Evolutionary conservation across 1,140 invertebrate genomes (phyloP), one percentile per base, ranked within the genome.

Genomic region (Saccostrea cuccullata): DNA sequence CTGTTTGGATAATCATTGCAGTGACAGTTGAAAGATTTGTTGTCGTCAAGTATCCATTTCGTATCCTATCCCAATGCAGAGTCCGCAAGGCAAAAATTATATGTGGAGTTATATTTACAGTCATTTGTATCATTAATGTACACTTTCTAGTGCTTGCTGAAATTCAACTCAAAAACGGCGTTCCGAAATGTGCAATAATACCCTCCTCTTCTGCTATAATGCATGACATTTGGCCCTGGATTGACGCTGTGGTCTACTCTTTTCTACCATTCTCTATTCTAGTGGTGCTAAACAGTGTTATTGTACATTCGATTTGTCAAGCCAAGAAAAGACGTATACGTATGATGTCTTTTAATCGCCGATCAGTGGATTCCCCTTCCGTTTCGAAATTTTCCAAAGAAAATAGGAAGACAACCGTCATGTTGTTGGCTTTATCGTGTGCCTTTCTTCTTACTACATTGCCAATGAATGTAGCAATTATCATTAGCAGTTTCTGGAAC

Each of bases 1-100:
- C 92, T n/a, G 94, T 94, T 0, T 95, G 94, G 94, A 85, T 95
- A 0, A 94, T 95, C 30, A 92, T 95, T 23, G 94, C 93, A 15
- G 94, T 95, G 8, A 95, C 94, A 1, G 87, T 94, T 1, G 94
- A 95, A 82, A 73, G 94, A 40, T 94, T 90, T 89, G 93, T 95
- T 64, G 94, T 92, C 17, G 93, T 94, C 2, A 91, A 90, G 55
- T 86, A 92, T 85, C 94, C 94, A 1, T 90, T 95, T 23, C 88
- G 91, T 85, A 94, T 93, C 3, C 90, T 55, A 20, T 77, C 84
- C n/a, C 77, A 94, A 17, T 94, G 94, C 84, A 93, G 90, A 92
- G 40, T 89, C 91, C 6, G 82, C 86, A 58, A 86, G 90, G 36
- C 93, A 93, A 4, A 90, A 90, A 85, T 89, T 87, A 11, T 82